Evolutionary conservation across 1,140 invertebrate genomes (phyloP), one percentile per base, ranked within the genome.

Genomic region (Oryzaephilus surinamensis): DNA sequence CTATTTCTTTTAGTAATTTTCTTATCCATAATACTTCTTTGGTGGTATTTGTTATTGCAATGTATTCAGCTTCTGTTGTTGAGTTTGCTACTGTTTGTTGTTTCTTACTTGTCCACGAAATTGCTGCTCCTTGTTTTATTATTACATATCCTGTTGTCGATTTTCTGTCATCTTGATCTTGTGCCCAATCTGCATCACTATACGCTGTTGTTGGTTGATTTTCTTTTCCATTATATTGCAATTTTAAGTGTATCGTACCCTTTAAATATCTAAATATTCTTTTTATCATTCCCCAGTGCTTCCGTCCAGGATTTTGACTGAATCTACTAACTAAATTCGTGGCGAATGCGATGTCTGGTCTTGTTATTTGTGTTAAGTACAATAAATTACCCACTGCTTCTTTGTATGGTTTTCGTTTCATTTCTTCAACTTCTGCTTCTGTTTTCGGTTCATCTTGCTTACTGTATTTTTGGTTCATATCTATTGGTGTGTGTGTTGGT

Each of bases 61-160:
- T 55, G 33, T 61, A 63, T 45, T 68, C 65, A 0, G 62, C 60
- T 47, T 67, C 61, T 32, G 52, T 62, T 15, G 48, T 63, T 16
- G 58, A 4, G 61, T 54, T 16, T 7, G 60, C 53, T 14, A 66
- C 47, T 16, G 45, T 56, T 30, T 31, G 40, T 38, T 65, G 59
- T 40, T 48, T 53, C 41, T 57, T 51, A 15, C 50, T 54, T 8
- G 15, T 24, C 63, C 62, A 64, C 4, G 45, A 42, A 17, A 65
- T 49, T 13, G 52, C 37, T 29, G 48, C 57, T 37, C 48, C 49
- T 37, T 48, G 42, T 38, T 58, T 38, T 14, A 58, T 47, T 36
- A 64, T 60, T 7, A 63, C 41, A 43, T 52, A 60, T 11, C 64
- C 63, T 13, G 52, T 49, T 6, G 41, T 57, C 19, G 52, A 63